phyloP scores from a whole-genome alignment of 2,797 vertebrate genomes.

The Silurus aristotelis region DNA sequence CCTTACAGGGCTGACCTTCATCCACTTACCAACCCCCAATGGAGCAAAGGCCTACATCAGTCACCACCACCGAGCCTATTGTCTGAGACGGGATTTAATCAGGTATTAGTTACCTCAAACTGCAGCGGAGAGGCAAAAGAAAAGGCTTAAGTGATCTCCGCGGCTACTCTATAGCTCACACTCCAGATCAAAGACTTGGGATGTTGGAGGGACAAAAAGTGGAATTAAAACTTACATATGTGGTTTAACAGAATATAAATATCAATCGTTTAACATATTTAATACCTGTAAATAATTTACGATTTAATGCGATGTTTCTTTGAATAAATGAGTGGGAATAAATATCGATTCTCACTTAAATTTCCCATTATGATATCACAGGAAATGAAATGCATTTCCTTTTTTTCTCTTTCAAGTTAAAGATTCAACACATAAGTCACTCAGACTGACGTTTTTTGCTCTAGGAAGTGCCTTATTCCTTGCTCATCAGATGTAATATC shows the following conservation, averaged over 20 bases:
- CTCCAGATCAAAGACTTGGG: conserved; percentile 51
- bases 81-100: conserved; percentile 89
- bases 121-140: conserved; percentile 73
- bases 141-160: conserved; percentile 71
- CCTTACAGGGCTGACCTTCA: conserved; percentile 97
- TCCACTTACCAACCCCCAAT: conserved; percentile 85
- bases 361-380: too few relatives aligned
- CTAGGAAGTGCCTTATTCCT: conserved; percentile 53
- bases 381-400: too few relatives aligned
- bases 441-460: conserved; percentile 46
- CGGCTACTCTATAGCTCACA: conserved; percentile 69
- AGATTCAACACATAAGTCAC: not conserved
- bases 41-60: conserved; percentile 90
- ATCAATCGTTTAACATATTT: not conserved
- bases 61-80: conserved; percentile 86
- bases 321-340: too few relatives aligned
- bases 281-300: not conserved
- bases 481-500: conserved; percentile 51
- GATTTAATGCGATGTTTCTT: too few relatives aligned
- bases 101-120: conserved; percentile 87
- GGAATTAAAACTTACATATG: conserved; percentile 40
- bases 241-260: not conserved
- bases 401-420: not conserved
- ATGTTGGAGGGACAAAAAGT: conserved; percentile 36
- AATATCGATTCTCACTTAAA: not conserved